phyloP scores from a whole-genome alignment of 2,888 invertebrate genomes.

The Conistra vaccinii region DNA sequence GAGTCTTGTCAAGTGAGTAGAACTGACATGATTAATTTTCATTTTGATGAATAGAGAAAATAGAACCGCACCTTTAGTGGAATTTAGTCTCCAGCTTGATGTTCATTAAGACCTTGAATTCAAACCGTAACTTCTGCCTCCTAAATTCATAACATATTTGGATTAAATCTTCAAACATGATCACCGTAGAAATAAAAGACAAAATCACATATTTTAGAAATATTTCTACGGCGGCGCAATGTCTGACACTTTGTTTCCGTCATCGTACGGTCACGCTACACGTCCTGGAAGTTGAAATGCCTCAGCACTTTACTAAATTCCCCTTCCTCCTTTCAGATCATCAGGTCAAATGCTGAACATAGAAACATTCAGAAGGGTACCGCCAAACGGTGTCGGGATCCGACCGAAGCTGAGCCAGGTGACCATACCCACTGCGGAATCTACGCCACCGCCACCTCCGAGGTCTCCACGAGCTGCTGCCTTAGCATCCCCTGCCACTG shows the following conservation, averaged over 20 bases:
- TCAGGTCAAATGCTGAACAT: conserved; percentile 93
- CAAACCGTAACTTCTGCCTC: neutral
- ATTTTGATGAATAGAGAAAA: neutral
- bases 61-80: neutral
- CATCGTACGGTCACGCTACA: neutral
- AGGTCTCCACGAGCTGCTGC: conserved; percentile 82
- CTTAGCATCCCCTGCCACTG: conserved; percentile 84
- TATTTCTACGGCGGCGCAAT: neutral
- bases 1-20: conserved; percentile 92
- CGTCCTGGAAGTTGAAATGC: neutral
- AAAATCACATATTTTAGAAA: neutral
- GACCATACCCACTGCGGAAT: conserved; percentile 80
- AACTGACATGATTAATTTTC: neutral
- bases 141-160: neutral
- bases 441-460: conserved; percentile 85
- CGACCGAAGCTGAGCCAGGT: conserved; percentile 79
- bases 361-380: conserved; percentile 93
- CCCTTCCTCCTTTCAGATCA: conserved; percentile 88
- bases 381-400: conserved; percentile 83
- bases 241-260: neutral
- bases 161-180: neutral
- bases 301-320: neutral
- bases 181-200: neutral
- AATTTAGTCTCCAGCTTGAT: neutral
- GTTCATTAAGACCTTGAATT: neutral